Percentiles rank a stretch among this genome's conserved stretches.
phyloP scores from a whole-genome alignment of 2,797 vertebrate genomes.

The Acrocephalus scirpaceus region DNA sequence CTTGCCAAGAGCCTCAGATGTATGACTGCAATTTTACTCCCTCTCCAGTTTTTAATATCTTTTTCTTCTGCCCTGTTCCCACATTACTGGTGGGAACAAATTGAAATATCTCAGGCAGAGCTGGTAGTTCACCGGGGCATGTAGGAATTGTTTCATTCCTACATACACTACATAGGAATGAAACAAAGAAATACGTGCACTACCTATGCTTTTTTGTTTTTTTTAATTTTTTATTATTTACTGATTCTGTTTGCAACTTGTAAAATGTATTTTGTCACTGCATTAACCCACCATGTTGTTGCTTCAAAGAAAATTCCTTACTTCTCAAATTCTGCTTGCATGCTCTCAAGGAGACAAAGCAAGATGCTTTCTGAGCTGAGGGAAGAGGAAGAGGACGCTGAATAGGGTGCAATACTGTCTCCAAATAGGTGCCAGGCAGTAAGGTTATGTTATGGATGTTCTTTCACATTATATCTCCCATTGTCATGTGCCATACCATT shows the following conservation, averaged over 20 bases:
- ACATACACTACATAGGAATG: neutral
- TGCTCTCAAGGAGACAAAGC: conserved; percentile 74
- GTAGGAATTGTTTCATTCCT: neutral
- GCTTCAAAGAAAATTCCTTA: neutral
- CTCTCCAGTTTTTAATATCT: neutral
- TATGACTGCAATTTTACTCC: neutral
- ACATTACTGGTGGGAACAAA: neutral
- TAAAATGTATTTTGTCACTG: conserved; percentile 24
- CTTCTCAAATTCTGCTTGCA: conserved; percentile 61
- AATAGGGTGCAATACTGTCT: neutral
- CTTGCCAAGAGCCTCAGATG: neutral
- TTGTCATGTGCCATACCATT: neutral
- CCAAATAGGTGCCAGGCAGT: neutral
- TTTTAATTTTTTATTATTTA: neutral
- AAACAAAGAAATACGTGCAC: neutral
- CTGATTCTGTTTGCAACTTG: neutral
- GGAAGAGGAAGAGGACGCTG: conserved; percentile 40
- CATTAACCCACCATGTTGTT: neutral
- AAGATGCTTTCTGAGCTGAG: conserved; percentile 63
- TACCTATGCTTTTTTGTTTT: neutral
- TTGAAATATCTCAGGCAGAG: neutral
- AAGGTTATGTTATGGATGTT: neutral
- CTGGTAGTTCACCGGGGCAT: neutral
- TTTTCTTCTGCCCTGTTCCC: neutral
- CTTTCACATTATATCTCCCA: neutral